Evolutionary conservation across 2,888 invertebrate species (phyloP), one percentile per base, ranked within the genome.

Genomic region (Rapana venosa): DNA sequence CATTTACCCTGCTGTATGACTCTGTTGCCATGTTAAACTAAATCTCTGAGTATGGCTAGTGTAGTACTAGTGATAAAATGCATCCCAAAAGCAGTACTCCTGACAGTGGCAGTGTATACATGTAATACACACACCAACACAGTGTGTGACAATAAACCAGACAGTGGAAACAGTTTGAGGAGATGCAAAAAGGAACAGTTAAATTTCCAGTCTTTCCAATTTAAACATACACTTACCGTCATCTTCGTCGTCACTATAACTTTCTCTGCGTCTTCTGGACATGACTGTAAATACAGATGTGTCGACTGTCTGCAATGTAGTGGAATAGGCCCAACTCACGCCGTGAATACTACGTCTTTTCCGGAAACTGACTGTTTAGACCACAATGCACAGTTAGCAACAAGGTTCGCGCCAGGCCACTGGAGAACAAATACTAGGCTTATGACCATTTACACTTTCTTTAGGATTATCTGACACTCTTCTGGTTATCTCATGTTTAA

Each of bases 201-300:
- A 8, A 26, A n/a, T 22, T 83, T 47, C n/a, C 47, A 30, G 32
- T 79, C 20, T 79, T 20, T 17, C 35, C 79, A 77, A 20, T 90
- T 90, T 70, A 91, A 90, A 84, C 2, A 35, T 79, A 90, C 90
- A 58, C 95, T 94, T 96, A 97, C 97, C 93, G 97, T 97, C 93
- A 97, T 97, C 92, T 96, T 96, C 90, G 96, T 96, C 91, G 95
- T 96, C 74, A 95, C 94, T 96, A 98, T 98, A 58, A 98, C 98
- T 97, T 98, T 98, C 97, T 98, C 98, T 94, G 98, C 98, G 22
- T 98, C 98, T 96, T 98, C 98, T 0, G 98, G 98, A 89, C 98
- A 89, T 89, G 13, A 61, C 70, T 87, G 15, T 22, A 83, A 32
- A 79, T 32, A 8, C 32, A 79, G 32, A 79, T 32, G 13, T 17